These are phyloP conservation scores for Arctocebus calabarensis DNA, from an alignment of 2,797 vertebrate genomes.

Conservation along the genomic window DNA sequence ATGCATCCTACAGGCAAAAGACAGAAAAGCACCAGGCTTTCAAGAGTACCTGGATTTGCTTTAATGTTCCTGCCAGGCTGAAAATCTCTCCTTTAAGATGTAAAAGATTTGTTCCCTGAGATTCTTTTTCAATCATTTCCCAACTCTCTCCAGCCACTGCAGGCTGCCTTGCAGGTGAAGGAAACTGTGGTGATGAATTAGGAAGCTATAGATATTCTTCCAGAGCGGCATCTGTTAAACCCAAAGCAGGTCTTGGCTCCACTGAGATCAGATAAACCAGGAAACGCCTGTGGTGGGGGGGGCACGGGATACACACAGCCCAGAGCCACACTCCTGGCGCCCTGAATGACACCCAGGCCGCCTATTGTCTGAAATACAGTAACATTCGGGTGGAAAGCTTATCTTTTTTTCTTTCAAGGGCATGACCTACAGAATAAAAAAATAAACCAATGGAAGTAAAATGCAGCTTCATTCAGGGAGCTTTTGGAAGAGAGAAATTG, in stretches of 20 bases:
- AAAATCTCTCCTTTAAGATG: constrained; percentile 35
- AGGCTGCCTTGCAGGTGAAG: background rate
- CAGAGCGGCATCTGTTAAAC: background rate
- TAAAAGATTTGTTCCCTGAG: constrained; percentile 39
- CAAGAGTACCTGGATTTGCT: background rate
- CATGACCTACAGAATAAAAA: constrained; percentile 33
- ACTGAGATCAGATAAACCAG: background rate
- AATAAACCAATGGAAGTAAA: constrained; percentile 60
- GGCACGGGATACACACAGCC: background rate
- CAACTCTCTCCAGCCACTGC: background rate
- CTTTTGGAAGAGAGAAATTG: constrained; percentile 4
- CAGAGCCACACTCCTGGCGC: rapidly evolving
- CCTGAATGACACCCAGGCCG: no score
- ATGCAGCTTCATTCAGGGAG: constrained; percentile 38
- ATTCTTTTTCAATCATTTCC: constrained; percentile 53
- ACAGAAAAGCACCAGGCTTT: background rate
- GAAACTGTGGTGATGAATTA: background rate
- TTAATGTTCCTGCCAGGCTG: background rate
- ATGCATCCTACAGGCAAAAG: background rate
- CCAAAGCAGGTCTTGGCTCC: background rate
- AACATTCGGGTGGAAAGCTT: background rate
- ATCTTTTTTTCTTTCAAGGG: constrained; percentile 21
- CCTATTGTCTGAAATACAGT: background rate
- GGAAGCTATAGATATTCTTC: background rate
- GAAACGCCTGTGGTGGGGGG: background rate